These are phyloP conservation scores for Nomada lathburiana DNA, from an alignment of 2,888 invertebrate genomes.

Conservation along the genomic window DNA sequence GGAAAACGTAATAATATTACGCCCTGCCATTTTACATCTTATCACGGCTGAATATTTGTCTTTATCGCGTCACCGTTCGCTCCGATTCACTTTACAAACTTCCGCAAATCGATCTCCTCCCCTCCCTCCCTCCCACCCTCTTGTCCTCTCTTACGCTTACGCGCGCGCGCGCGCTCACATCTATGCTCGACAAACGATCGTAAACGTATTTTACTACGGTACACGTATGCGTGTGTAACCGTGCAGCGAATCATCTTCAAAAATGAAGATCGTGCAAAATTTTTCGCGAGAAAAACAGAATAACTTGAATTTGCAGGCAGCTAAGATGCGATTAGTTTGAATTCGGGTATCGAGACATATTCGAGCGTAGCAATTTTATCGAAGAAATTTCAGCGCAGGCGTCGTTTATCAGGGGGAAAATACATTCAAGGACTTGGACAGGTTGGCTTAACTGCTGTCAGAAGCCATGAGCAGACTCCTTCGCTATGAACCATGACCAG, in stretches of 20 bases:
- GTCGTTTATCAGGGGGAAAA: not conserved
- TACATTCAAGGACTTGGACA: not conserved
- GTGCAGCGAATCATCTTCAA: no score
- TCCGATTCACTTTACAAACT: not conserved
- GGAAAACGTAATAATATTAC: not conserved
- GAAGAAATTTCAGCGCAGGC: no score
- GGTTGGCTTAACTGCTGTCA: not conserved
- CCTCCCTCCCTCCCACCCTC: not conserved
- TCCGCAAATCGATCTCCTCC: not conserved
- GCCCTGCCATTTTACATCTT: not conserved
- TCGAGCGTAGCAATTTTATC: no score
- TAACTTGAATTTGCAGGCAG: no score
- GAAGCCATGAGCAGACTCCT: not conserved
- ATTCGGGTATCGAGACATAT: no score
- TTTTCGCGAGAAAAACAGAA: no score
- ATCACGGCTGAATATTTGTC: constrained; percentile 14
- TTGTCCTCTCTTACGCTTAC: not conserved
- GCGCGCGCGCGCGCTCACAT: no score
- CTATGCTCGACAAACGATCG: no score
- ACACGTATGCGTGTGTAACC: no score
- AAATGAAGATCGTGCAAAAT: no score
- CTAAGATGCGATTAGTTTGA: no score
- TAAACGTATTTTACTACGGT: no score
- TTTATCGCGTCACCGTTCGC: not conserved
- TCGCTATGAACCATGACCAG: not conserved